Evolutionary conservation across 1,140 invertebrate species (phyloP).

Genomic region (Acromyrmex heyeri): DNA sequence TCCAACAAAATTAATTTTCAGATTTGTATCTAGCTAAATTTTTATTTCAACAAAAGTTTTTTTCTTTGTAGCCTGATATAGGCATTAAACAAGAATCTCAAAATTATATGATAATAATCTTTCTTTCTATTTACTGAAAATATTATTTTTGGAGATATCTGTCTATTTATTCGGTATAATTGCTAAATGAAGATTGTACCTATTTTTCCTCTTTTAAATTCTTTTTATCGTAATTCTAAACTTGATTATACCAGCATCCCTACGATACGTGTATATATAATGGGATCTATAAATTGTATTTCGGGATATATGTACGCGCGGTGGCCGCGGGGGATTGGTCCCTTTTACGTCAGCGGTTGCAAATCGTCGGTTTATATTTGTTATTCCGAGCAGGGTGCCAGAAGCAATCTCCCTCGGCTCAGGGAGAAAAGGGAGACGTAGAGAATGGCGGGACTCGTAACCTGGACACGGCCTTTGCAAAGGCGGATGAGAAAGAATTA

Average conservation of each 20-base stretch:
- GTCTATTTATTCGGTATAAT: neutral
- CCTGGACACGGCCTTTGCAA: constrained; percentile 21
- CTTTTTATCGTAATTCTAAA: neutral
- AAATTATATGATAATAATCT: no score
- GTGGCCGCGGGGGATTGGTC: neutral
- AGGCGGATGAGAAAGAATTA: constrained; percentile 27
- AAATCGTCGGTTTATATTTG: constrained; percentile 46
- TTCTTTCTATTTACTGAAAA: no score
- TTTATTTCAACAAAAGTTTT: no score
- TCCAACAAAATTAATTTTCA: no score
- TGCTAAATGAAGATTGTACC: neutral
- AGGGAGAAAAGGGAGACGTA: neutral
- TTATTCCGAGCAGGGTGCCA: constrained; percentile 22
- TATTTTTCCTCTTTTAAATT: neutral
- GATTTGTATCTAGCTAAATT: no score
- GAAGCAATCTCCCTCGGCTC: constrained; percentile 1
- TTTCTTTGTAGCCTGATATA: neutral
- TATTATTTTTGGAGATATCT: no score
- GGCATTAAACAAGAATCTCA: neutral
- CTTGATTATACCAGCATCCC: neutral
- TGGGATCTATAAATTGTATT: constrained; percentile 26
- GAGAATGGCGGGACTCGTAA: neutral
- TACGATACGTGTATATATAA: neutral
- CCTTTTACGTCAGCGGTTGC: constrained; percentile 32
- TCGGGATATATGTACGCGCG: constrained; percentile 9